A percentile compares a stretch with the other conserved stretches of the same genome.
phyloP scores from a whole-genome alignment of 1,140 invertebrate genomes.

The Lysiphlebus fabarum region DNA sequence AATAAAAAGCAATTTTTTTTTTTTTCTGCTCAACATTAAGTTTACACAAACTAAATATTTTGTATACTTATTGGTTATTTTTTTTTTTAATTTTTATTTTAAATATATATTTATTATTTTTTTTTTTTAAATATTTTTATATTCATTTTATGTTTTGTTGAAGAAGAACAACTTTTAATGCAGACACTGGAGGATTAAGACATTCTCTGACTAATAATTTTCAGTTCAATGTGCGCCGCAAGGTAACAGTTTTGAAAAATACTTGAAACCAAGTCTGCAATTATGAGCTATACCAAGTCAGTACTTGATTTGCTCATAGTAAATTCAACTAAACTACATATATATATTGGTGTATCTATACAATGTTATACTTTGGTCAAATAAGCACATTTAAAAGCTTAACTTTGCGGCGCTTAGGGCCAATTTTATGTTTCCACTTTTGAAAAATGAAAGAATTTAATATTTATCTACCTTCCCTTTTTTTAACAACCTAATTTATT shows the following conservation, averaged over 20 bases:
- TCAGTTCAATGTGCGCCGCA: slow-evolving; percentile 36
- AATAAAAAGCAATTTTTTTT: no score
- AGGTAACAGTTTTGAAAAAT: slow-evolving; percentile 40
- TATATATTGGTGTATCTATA: slow-evolving; percentile 22
- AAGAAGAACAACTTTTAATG: neutral
- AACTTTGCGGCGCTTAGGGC: neutral
- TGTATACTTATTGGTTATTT: no score
- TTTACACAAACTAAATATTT: no score
- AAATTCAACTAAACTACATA: slow-evolving; percentile 51
- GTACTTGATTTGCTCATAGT: slow-evolving; percentile 45
- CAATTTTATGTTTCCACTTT: slow-evolving; percentile 12
- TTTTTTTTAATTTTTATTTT: no score
- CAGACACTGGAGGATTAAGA: slow-evolving; percentile 43
- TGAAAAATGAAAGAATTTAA: slow-evolving; percentile 6
- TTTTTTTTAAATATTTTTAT: no score
- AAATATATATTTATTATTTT: no score
- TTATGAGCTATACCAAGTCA: slow-evolving; percentile 54
- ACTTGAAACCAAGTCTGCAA: slow-evolving; percentile 43
- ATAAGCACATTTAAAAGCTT: slow-evolving; percentile 1
- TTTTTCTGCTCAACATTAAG: no score
- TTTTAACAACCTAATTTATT: no score
- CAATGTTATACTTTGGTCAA: no score
- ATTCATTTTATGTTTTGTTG: no score
- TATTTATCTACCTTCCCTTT: slow-evolving; percentile 1
- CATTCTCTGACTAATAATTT: slow-evolving; percentile 53